Conservation (phyloP, 1,140 invertebrate species). For the Ceratoteleas bidentatus region DNA sequence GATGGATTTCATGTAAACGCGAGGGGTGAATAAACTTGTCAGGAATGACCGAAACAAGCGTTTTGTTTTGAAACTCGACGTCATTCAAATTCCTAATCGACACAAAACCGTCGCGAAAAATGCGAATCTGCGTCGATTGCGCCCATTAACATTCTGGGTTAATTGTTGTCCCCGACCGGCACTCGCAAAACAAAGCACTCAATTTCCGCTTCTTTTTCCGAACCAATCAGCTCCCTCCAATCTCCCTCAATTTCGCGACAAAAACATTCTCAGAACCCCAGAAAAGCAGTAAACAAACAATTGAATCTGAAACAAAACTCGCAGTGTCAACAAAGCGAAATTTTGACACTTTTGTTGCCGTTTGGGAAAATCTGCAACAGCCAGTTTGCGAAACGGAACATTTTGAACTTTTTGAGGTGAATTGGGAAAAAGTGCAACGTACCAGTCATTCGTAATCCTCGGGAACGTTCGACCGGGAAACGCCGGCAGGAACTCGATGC, state of each 20-base stretch:
- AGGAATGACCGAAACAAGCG: slow-evolving; percentile 27
- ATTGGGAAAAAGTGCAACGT: slow-evolving; percentile 17
- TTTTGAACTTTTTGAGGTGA: too few relatives aligned
- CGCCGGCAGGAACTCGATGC: slow-evolving; percentile 8
- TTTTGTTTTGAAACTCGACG: slow-evolving; percentile 2
- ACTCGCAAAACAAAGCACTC: too few relatives aligned
- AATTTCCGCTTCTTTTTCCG: too few relatives aligned
- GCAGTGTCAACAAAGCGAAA: too few relatives aligned
- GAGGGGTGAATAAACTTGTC: slow-evolving; percentile 47
- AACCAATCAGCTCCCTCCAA: too few relatives aligned
- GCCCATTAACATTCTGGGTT: slow-evolving; percentile 6
- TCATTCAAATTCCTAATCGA: neutral
- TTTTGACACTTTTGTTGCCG: too few relatives aligned
- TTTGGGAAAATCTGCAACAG: too few relatives aligned
- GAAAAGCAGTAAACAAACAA: neutral
- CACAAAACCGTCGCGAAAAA: neutral
- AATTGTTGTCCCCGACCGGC: slow-evolving; percentile 7
- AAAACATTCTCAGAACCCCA: too few relatives aligned
- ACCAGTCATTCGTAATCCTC: slow-evolving; percentile 30
- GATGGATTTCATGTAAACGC: slow-evolving; percentile 27
- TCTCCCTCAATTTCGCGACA: too few relatives aligned
- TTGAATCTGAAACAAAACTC: too few relatives aligned
- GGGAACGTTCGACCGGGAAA: neutral
- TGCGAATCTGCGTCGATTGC: neutral
- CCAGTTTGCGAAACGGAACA: too few relatives aligned